Evolutionary conservation across 2,797 vertebrate species (phyloP), one percentile per base, ranked within the genome.

Genomic region (Nyctalus aviator): DNA sequence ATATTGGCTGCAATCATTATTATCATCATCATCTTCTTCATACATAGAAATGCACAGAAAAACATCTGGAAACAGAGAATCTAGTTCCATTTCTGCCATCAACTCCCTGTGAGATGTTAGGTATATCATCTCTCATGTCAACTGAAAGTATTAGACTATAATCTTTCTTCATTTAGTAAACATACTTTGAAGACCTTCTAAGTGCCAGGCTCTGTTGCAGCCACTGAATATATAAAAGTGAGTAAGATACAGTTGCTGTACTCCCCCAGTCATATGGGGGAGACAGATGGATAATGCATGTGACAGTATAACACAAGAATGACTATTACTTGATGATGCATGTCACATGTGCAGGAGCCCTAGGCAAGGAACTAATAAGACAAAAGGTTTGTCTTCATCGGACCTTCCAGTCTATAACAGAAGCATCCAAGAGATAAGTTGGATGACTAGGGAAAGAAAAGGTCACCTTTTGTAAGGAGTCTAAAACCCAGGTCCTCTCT

Each of bases 51-150:
- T 23, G 35, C 21, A 23, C 32, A 20, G 12, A 23, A 89, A 69
- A 68, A 57, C 44, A 23, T 48, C 25, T 91, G 75, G 66, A 83
- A 53, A 71, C 32, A 77, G 41, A 27, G 20, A 17, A 91, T 90
- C 48, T 91, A 66, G 6, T 48, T 94, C 69, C 68, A 95, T 57
- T 87, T 84, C 76, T 48, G 72, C 86, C 44, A 5, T 55, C 25
- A 76, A n/a, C 7, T 73, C 44, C 30, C 72, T 48, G 1, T 15
- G 53, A 84, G 46, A 50, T 59, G 76, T 87, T 23, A 44, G 64
- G 46, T 8, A 76, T 71, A 25, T 87, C 81, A 59, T 71, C n/a
- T 69, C 75, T 77, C 69, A 10, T 11, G n/a, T 50, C 55, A 94
- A 37, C 79, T 27, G 37, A 72, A 21, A 82, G 11, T 55, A 23